These are phyloP conservation scores for Anthonomus grandis DNA, from an alignment of 1,140 invertebrate species.

Conservation along the genomic window DNA sequence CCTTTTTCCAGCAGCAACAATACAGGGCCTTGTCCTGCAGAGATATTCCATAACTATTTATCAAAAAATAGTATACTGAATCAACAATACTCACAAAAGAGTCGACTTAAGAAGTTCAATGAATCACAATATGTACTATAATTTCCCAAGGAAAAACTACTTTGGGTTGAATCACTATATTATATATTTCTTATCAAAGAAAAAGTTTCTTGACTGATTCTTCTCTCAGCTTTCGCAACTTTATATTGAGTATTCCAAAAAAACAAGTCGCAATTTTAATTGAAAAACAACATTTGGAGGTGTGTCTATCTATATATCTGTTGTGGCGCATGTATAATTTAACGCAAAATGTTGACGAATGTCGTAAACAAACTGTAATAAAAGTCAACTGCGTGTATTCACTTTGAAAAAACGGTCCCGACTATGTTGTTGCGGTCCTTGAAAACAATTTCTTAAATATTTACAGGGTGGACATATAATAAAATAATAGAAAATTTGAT, in stretches of 20 bases:
- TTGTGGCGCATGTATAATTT: no score
- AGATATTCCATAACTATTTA: conserved; percentile 6
- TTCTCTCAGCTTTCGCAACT: not conserved
- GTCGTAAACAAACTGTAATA: no score
- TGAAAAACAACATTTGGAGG: conserved; percentile 4
- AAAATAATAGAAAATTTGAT: no score
- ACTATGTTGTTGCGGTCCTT: no score
- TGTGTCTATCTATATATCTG: no score
- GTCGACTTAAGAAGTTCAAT: not conserved
- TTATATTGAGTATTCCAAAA: conserved; percentile 3
- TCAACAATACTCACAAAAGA: not conserved
- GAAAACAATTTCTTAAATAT: no score
- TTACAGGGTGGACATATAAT: no score
- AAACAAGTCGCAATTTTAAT: conserved; percentile 17
- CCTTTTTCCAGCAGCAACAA: conserved; percentile 6
- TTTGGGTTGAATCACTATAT: not conserved
- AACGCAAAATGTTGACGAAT: no score
- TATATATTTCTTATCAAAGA: not conserved
- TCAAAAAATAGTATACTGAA: not conserved
- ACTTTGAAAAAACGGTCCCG: no score
- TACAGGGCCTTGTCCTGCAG: conserved; percentile 6
- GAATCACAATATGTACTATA: not conserved
- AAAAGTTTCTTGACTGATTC: not conserved
- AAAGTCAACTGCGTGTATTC: no score
- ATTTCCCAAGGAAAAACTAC: not conserved